A percentile compares a stretch with the other conserved stretches of the same genome.
phyloP scores from a whole-genome alignment of 1,140 invertebrate genomes.

The Bombus haemorrhoidalis region DNA sequence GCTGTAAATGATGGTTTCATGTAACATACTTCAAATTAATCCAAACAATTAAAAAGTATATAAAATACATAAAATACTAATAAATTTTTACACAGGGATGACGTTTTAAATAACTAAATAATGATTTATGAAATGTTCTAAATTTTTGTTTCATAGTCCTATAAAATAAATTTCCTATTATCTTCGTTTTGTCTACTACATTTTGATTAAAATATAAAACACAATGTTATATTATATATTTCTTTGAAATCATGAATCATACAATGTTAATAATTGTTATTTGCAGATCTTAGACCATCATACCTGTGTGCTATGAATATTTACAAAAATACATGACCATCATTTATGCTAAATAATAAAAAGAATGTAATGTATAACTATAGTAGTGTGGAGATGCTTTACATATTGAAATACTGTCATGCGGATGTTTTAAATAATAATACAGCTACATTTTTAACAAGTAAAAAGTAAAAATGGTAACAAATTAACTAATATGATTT shows the following conservation, averaged over 20 bases:
- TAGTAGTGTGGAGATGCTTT: slow-evolving; percentile 75
- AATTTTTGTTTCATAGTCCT: not conserved
- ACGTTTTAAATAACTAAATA: not conserved
- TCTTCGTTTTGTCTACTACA: not conserved
- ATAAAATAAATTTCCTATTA: not conserved
- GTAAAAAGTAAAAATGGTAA: slow-evolving; percentile 46
- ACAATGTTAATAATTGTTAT: not conserved
- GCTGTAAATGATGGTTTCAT: slow-evolving; percentile 65
- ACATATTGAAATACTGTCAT: slow-evolving; percentile 47
- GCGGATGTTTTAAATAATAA: slow-evolving; percentile 37
- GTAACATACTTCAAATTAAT: slow-evolving; percentile 31
- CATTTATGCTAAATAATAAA: slow-evolving; percentile 72
- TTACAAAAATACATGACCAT: slow-evolving; percentile 48
- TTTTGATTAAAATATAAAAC: not conserved
- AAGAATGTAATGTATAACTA: slow-evolving; percentile 74
- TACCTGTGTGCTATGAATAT: slow-evolving; percentile 5
- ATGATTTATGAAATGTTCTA: not conserved
- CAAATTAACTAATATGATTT: slow-evolving; percentile 57
- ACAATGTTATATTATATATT: not conserved
- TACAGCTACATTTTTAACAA: slow-evolving; percentile 27
- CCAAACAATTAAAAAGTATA: not conserved
- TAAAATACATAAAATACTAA: not conserved
- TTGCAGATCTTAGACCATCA: slow-evolving; percentile 23
- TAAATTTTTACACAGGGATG: slow-evolving; percentile 17
- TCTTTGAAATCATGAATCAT: not conserved